phyloP scores from a whole-genome alignment of 2,797 vertebrate species.

The Dallia pectoralis region DNA sequence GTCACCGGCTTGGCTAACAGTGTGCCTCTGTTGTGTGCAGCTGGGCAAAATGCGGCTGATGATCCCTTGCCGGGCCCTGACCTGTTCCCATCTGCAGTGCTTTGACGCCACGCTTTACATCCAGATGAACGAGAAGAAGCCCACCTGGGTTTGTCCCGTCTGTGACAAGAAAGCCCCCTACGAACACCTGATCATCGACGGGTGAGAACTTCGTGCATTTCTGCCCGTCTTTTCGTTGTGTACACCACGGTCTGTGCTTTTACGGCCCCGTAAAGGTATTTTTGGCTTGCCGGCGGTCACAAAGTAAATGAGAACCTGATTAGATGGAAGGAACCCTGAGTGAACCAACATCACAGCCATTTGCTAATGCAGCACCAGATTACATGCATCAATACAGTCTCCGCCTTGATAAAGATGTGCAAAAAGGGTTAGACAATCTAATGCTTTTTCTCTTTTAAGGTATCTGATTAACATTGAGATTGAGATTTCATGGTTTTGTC shows the following conservation, averaged over 20 bases:
- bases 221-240: too few species aligned
- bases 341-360: too few species aligned
- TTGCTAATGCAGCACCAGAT: too few species aligned
- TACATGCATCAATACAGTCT: too few species aligned
- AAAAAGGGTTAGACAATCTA: background rate
- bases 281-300: too few species aligned
- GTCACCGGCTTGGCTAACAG: background rate
- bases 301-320: too few species aligned
- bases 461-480: too few species aligned
- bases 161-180: slow-evolving; percentile 98
- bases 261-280: too few species aligned
- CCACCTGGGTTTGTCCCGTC: slow-evolving; percentile 97
- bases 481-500: too few species aligned
- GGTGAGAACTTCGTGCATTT: slow-evolving; percentile 73
- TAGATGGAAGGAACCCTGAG: too few species aligned
- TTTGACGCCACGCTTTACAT: slow-evolving; percentile 97
- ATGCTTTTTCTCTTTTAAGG: too few species aligned
- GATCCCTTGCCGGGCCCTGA: slow-evolving; percentile 93
- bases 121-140: slow-evolving; percentile 99
- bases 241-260: too few species aligned
- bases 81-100: slow-evolving; percentile 96
- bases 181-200: slow-evolving; percentile 97
- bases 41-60: slow-evolving; percentile 96
- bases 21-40: slow-evolving; percentile 60
- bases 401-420: background rate